Evolutionary conservation across 1,140 invertebrate genomes (phyloP), one percentile per base, ranked within the genome.

Genomic region (Leptinotarsa texana): DNA sequence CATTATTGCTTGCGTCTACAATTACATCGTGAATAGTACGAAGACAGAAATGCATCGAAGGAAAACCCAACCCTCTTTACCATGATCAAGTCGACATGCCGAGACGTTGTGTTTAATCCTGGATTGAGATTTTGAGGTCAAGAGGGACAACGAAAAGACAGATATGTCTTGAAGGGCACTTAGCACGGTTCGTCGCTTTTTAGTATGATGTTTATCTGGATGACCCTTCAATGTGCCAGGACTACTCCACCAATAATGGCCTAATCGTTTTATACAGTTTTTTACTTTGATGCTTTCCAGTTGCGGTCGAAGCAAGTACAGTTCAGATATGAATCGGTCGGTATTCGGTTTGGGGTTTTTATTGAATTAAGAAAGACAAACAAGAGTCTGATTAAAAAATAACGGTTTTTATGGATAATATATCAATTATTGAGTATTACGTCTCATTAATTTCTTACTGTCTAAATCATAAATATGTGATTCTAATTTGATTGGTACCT

Each of bases 131-230:
- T 22, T 65, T 21, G 63, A 21, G 63, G 63, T 65, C 63, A 13
- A 65, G 21, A 65, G 27, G 63, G 63, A 65, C 63, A 65, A 24
- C 63, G 21, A 33, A 65, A 65, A 65, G 63, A 65, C 63, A 33
- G 63, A 65, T 65, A 65, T 33, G 63, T 33, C 63, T 65, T 33
- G 63, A 33, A 65, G 63, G 63, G 27, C 22, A 65, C 27, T 65
- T 65, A 65, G 27, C 0, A 33, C 21, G 63, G 63, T 33, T 65
- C 63, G n/a, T 65, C 63, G 63, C 63, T 65, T 65, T 65, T 65
- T 65, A 33, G 63, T 17, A 65, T 22, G 61, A 24, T 33, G 63
- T 65, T 65, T 65, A 65, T 65, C 63, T 65, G 21, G 63, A 65
- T 65, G 21, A 21, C 63, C 27, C 63, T 65, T 65, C 63, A 65